Percentiles rank a stretch among this genome's conserved stretches.
These are phyloP conservation scores for Microctenopoma steveboyesi DNA, from an alignment of 2,797 vertebrate species.

Conservation along the genomic window DNA sequence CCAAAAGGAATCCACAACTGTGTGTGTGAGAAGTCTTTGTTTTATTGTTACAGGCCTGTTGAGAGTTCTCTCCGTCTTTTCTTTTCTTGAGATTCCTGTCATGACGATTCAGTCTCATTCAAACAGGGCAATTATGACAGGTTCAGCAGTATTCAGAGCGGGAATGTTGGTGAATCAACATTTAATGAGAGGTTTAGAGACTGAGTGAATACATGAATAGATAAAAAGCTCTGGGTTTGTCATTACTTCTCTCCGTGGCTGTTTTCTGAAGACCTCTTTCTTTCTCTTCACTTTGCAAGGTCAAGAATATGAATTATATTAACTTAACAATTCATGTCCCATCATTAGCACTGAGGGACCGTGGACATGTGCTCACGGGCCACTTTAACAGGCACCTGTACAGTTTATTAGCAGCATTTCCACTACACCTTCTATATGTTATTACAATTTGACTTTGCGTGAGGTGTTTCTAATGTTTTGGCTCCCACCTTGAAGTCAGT, in stretches of 20 bases:
- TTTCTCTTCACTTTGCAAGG: background rate
- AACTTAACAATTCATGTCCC: conserved; percentile 12
- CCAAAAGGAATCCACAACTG: background rate
- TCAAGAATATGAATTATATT: conserved; percentile 26
- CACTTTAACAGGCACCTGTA: no score
- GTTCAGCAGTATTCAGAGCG: conserved; percentile 37
- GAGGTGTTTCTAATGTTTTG: no score
- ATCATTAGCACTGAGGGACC: conserved; percentile 3
- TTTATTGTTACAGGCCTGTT: background rate
- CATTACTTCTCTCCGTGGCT: conserved; percentile 5
- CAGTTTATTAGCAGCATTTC: no score
- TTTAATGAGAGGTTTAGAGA: conserved; percentile 55
- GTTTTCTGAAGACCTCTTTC: background rate
- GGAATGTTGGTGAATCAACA: conserved; percentile 41
- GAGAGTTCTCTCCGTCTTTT: no score
- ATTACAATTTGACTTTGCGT: no score
- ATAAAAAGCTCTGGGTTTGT: conserved; percentile 31
- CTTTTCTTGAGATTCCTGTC: conserved; percentile 33
- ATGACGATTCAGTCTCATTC: conserved; percentile 20
- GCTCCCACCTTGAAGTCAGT: background rate
- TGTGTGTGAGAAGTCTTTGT: conserved; percentile 11
- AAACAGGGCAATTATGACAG: conserved; percentile 40
- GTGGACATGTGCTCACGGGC: background rate
- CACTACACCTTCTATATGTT: no score
- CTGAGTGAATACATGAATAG: conserved; percentile 56